Evolutionary conservation across 1,140 invertebrate species (phyloP), one percentile per base, ranked within the genome.

Genomic region (Atopsyche davidsoni): DNA sequence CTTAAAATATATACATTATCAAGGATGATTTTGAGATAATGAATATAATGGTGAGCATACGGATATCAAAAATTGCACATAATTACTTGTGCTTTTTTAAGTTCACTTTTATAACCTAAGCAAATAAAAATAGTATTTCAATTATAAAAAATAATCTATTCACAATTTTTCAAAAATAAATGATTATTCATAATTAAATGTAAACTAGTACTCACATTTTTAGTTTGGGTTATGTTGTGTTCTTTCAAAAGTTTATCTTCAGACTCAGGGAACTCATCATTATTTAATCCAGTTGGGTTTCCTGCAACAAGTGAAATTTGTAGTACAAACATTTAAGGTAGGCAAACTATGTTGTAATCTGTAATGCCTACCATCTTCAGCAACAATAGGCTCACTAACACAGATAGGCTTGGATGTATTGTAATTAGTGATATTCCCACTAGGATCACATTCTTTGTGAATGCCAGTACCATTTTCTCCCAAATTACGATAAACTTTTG

Each of bases 161-260:
- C 45, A 28, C 24, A 28, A n/a, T 38, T 23, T 32, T 38, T 41
- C 14, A 58, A 53, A 21, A 38, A 41, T n/a, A 53, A 49, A 57
- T 59, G 60, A 55, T 46, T 60, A 13, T 57, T 4, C 28, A n/a
- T 13, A 25, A 21, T 14, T n/a, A 28, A n/a, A 3, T 25, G 42
- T 18, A 38, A 50, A 16, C 48, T 28, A 50, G 34, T 55, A 65
- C 64, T 66, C 61, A 72, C 67, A 25, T 63, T 59, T 43, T 54
- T 63, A 21, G 66, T 44, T 42, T 61, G 59, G 0, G 59, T 61
- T 10, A 69, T 34, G 52, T 70, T 67, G 13, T 67, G 60, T 55
- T 70, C 62, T 6, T 64, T 60, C 40, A 65, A 59, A 17, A 70
- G 63, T 22, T 59, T 65, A 17, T 66, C 64, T 4, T 64, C 62